Base-by-base conservation (phyloP, 2,888 invertebrate genomes). In the Euproctis similis region DNA sequence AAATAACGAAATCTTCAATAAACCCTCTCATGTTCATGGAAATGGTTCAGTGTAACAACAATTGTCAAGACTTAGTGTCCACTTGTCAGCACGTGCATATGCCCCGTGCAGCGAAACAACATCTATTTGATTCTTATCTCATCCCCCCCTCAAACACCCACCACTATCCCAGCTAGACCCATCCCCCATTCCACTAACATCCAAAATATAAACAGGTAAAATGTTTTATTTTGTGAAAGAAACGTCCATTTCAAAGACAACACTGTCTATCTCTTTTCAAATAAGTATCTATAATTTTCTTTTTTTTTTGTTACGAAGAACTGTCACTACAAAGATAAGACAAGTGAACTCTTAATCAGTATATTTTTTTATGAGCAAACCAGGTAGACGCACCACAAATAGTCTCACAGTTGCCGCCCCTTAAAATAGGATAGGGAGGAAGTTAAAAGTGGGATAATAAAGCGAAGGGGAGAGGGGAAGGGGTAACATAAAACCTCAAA, bases 91-190 rank as follows among this genome's bases (percentile, higher is more conserved):
- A 65, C 72, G 60, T 77, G 80, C 80, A 80, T 76, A 73, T 65
- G 71, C 65, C 60, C 64, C 65, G 57, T 78, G 81, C 77, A 80
- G 68, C 67, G 80, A 75, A 82, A 80, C 80, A 78, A 82, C 82
- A 82, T 82, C 78, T 73, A 84, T 84, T 81, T 81, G 84, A 84
- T 84, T 78, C 77, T 75, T 82, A 84, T 84, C 84, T 77, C 58
- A 49, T 56, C 64, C 65, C 58, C 10, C 50, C 53, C 32, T 42
- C 14, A 14, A n/a, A 28, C 42, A 32, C 51, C 43, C 52, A 30
- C 47, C 28, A 51, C 49, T 51, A 44, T 34, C 39, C 39, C n/a
- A 34, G 4, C 14, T 4, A 26, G 34, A 37, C 34, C 35, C 42
- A 39, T 32, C 29, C 31, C 41, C 39, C 55, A 54, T 54, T 48